phyloP scores from a whole-genome alignment of 1,140 invertebrate genomes.

The Conus ventricosus region DNA sequence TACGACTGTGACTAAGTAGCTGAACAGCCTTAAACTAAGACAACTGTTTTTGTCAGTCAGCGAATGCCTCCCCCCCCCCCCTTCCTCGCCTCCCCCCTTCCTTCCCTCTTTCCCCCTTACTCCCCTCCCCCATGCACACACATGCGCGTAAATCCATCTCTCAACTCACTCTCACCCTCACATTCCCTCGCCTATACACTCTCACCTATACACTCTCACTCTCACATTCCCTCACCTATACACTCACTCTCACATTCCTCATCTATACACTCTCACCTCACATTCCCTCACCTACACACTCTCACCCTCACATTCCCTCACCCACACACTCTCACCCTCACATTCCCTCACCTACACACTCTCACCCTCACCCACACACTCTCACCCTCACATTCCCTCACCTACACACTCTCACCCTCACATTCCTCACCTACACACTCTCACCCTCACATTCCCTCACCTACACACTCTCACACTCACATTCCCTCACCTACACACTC shows the following conservation, averaged over 20 bases:
- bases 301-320: not conserved
- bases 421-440: not conserved
- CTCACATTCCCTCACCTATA: not conserved
- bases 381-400: not conserved
- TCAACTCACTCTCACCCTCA: not conserved
- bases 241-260: not conserved
- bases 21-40: no score
- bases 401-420: not conserved
- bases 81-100: no score
- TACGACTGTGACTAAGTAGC: no score
- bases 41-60: no score
- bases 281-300: not conserved
- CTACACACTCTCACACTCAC: not conserved
- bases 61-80: no score
- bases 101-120: no score
- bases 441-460: not conserved
- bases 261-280: not conserved
- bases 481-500: conserved; percentile 13
- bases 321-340: not conserved
- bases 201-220: no score
- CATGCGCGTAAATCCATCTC: no score
- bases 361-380: not conserved
- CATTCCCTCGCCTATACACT: conserved; percentile 5
- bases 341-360: conserved; percentile 9
- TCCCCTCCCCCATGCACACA: no score